Evolutionary conservation across 2,113 vertebrate species (phyloP), one percentile per base, ranked within the genome.

Genomic region (Hydrochoerus hydrochaeris): DNA sequence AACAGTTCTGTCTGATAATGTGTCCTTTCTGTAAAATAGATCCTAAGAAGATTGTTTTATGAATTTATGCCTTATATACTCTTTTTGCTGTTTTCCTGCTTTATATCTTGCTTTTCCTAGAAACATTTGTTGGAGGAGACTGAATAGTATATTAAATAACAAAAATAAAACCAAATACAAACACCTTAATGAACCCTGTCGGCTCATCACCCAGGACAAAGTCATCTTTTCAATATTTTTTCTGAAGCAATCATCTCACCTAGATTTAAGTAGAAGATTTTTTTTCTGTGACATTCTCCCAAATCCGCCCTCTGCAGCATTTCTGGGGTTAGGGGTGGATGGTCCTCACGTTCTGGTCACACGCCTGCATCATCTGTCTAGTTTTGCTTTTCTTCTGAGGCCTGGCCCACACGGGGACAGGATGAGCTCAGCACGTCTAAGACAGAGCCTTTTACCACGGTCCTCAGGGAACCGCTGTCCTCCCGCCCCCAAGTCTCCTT

Each of bases 401-500:
- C 3, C 30, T 19, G 35, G 17, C 38, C 75, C 38, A 16, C 35
- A 4, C 4, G 2, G 28, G 17, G 63, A 52, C 20, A 65, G 62
- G 20, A 10, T 30, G 17, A 71, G 17, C 46, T 73, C 83, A 24
- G 77, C 58, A 65, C 8, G 1, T 0, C 0, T 3, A 12, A 65
- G 19, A 13, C 4, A 30, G 41, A 10, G 4, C 3, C 1, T n/a
- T n/a, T n/a, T 0, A 9, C 4, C 2, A 0, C 7, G 8, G 54
- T 38, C 7, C 17, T 14, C 2, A 13, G 1, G 1, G 0, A 63
- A 3, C 14, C 4, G 22, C 14, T 8, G 3, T 49, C 44, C 19
- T 85, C 35, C 7, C n/a, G n/a, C n/a, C 35, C 46, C 4, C 22
- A 6, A 20, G 6, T 4, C 6, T 35, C 35, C 14, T 38, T 30